Evolutionary conservation across 1,140 invertebrate genomes (phyloP).

Genomic region (Cardiocondyla obscurior): DNA sequence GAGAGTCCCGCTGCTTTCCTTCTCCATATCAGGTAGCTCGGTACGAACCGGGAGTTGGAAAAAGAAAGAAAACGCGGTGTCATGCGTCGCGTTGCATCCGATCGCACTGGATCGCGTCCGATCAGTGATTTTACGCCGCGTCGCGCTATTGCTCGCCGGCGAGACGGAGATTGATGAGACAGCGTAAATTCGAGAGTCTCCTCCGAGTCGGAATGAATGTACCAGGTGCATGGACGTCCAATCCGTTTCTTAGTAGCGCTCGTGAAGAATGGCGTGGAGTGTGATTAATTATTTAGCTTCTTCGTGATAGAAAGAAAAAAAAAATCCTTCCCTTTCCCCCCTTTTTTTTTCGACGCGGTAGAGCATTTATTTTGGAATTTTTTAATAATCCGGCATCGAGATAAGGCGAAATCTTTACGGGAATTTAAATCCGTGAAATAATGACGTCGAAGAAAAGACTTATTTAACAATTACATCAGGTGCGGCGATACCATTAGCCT

Average conservation of each 20-base stretch:
- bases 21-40: conserved; percentile 66
- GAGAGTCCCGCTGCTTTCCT: conserved; percentile 57
- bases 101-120: conserved; percentile 19
- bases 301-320: neutral
- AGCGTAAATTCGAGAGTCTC: conserved; percentile 35
- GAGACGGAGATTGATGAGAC: conserved; percentile 48
- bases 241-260: neutral
- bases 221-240: neutral
- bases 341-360: neutral
- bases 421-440: conserved; percentile 11
- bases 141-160: neutral
- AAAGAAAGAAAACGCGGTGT: conserved; percentile 17
- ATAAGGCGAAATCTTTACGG: neutral
- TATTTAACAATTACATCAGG: conserved; percentile 32
- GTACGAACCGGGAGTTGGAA: neutral
- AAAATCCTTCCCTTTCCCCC: too few species aligned
- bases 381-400: neutral
- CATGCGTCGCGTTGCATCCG: conserved; percentile 9
- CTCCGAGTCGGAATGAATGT: conserved; percentile 16
- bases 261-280: conserved; percentile 1
- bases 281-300: conserved; percentile 38
- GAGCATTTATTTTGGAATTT: conserved; percentile 1
- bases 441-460: neutral
- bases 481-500: conserved; percentile 57
- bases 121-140: conserved; percentile 44